Evolutionary conservation across 2,113 vertebrate genomes (phyloP).

Genomic region (Stigmatopora argus): DNA sequence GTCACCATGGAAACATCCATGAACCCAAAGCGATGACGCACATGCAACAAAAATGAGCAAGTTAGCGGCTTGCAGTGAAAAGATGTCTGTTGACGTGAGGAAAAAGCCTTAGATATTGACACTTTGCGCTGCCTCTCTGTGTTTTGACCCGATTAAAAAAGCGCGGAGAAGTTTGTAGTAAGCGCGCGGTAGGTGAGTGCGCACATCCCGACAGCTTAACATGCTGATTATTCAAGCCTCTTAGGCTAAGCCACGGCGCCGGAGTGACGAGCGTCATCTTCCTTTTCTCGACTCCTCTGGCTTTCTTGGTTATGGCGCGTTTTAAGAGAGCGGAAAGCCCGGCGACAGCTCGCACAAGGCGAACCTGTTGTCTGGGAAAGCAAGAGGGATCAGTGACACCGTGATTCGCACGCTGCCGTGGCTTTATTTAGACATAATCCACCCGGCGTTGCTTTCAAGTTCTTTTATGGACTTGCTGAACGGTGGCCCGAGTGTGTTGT

Average conservation of each 20-base stretch:
- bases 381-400: constrained; percentile 65
- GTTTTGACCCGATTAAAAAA: constrained; percentile 70
- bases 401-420: constrained; percentile 58
- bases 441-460: constrained; percentile 31
- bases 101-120: constrained; percentile 59
- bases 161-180: constrained; percentile 63
- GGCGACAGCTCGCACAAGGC: constrained; percentile 51
- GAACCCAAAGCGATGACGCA: constrained; percentile 30
- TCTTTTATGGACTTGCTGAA: constrained; percentile 14
- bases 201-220: constrained; percentile 69
- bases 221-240: constrained; percentile 76
- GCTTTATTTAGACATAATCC: constrained; percentile 75
- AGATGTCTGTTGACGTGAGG: constrained; percentile 51
- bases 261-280: constrained; percentile 65
- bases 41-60: constrained; percentile 12
- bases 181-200: constrained; percentile 62
- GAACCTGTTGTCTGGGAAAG: constrained; percentile 62
- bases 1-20: background rate
- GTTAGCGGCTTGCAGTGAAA: constrained; percentile 34
- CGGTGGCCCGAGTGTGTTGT: constrained; percentile 7
- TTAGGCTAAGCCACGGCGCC: constrained; percentile 70
- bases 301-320: constrained; percentile 43
- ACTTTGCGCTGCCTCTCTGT: constrained; percentile 52
- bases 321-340: constrained; percentile 46
- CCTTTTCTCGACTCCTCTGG: constrained; percentile 31